phyloP scores from a whole-genome alignment of 2,888 invertebrate species.

The Thecophora atra region DNA sequence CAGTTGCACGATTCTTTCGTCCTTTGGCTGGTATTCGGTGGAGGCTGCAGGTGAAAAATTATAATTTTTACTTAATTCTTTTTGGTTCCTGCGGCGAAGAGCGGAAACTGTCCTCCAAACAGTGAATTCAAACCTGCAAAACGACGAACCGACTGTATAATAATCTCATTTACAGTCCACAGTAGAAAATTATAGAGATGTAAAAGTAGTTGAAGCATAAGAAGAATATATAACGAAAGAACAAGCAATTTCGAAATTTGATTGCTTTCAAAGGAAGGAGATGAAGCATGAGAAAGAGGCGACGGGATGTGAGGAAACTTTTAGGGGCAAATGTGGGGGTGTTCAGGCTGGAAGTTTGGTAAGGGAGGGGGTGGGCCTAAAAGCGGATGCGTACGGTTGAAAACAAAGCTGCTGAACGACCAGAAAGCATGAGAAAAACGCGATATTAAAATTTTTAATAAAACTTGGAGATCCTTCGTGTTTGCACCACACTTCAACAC shows the following conservation, averaged over 20 bases:
- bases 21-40: no score
- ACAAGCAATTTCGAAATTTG: slow-evolving; percentile 17
- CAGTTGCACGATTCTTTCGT: background rate
- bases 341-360: no score
- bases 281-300: background rate
- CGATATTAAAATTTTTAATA: slow-evolving; percentile 45
- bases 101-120: slow-evolving; percentile 25
- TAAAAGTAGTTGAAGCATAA: background rate
- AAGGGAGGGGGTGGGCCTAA: no score
- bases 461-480: slow-evolving; percentile 34
- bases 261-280: background rate
- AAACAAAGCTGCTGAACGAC: slow-evolving; percentile 24
- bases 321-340: no score
- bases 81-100: slow-evolving; percentile 33
- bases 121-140: slow-evolving; percentile 21
- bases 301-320: background rate
- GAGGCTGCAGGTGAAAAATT: slow-evolving; percentile 34
- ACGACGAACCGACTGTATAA: slow-evolving; percentile 17
- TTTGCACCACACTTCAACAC: background rate
- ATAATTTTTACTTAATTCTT: slow-evolving; percentile 44
- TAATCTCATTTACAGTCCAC: slow-evolving; percentile 32
- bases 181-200: slow-evolving; percentile 8
- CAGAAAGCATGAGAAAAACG: slow-evolving; percentile 36
- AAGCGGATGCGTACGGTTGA: background rate
- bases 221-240: background rate